phyloP scores from a whole-genome alignment of 2,113 vertebrate genomes.

The Chaetodon auriga region DNA sequence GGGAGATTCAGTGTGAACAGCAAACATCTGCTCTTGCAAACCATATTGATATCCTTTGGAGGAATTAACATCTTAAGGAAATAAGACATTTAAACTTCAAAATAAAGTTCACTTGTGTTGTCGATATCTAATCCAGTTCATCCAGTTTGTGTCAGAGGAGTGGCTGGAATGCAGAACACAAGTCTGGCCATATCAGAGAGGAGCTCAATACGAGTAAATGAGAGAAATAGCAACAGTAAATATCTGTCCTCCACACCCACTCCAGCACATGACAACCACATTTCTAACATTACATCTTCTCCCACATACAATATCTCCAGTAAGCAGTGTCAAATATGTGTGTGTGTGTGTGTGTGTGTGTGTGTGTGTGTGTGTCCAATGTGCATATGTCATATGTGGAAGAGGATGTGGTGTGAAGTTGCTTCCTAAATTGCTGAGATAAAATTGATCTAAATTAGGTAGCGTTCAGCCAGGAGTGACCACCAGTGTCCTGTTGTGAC shows the following conservation, averaged over 20 bases:
- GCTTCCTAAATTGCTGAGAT: slow-evolving; percentile 46
- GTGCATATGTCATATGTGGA: slow-evolving; percentile 7
- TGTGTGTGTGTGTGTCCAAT: slow-evolving; percentile 2
- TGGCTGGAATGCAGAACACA: slow-evolving; percentile 56
- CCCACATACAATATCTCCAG: slow-evolving; percentile 15
- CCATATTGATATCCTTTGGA: slow-evolving; percentile 57
- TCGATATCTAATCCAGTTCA: slow-evolving; percentile 63
- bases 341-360: too few relatives aligned
- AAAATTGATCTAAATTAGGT: slow-evolving; percentile 62
- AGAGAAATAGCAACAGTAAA: slow-evolving; percentile 1
- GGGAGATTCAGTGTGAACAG: slow-evolving; percentile 50
- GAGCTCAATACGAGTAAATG: slow-evolving; percentile 4
- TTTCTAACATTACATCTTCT: slow-evolving; percentile 28
- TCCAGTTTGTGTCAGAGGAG: slow-evolving; percentile 62
- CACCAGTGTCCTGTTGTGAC: slow-evolving; percentile 43
- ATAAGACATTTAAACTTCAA: slow-evolving; percentile 59
- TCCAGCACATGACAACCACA: not conserved
- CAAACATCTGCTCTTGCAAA: slow-evolving; percentile 51
- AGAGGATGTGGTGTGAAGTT: slow-evolving; percentile 40
- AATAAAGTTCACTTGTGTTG: slow-evolving; percentile 66
- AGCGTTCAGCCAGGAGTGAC: slow-evolving; percentile 61
- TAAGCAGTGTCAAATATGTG: not conserved
- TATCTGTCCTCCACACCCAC: slow-evolving; percentile 8
- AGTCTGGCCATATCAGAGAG: slow-evolving; percentile 33
- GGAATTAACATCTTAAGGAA: slow-evolving; percentile 63